Conservation (phyloP, 2,797 vertebrate species). For the Acrossocheilus wenchowensis region DNA sequence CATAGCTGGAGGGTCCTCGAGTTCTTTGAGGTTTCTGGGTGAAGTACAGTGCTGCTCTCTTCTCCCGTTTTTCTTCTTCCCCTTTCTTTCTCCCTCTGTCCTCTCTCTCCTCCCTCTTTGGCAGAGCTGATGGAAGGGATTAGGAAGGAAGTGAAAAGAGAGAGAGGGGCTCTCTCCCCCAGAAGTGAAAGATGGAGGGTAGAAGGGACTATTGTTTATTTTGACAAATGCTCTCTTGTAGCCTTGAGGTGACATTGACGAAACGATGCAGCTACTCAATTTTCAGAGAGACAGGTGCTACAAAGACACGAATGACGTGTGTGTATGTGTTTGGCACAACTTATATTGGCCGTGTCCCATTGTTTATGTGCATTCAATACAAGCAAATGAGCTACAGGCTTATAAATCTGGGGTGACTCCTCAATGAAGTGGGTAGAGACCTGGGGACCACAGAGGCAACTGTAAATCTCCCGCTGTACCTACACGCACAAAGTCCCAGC, state of each 20-base stretch:
- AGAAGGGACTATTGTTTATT: slow-evolving; percentile 58
- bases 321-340: slow-evolving; percentile 47
- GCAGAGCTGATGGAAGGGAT: slow-evolving; percentile 22
- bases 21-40: slow-evolving; percentile 31
- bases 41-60: background rate
- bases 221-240: slow-evolving; percentile 58
- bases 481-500: slow-evolving; percentile 12
- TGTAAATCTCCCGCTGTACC: slow-evolving; percentile 29
- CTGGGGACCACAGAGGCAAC: slow-evolving; percentile 14
- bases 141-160: slow-evolving; percentile 16
- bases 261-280: slow-evolving; percentile 38
- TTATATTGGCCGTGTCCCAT: slow-evolving; percentile 50
- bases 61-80: slow-evolving; percentile 53
- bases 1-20: slow-evolving; percentile 7
- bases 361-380: slow-evolving; percentile 62
- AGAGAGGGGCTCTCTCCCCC: slow-evolving; percentile 29
- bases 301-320: slow-evolving; percentile 34
- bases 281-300: slow-evolving; percentile 40
- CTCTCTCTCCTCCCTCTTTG: slow-evolving; percentile 12
- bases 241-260: slow-evolving; percentile 58
- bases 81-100: background rate
- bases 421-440: slow-evolving; percentile 26
- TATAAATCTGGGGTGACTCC: slow-evolving; percentile 23
- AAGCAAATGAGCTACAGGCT: background rate
- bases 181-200: slow-evolving; percentile 45